Conservation (phyloP, 2,113 vertebrate species). For the Regulus satrapa region DNA sequence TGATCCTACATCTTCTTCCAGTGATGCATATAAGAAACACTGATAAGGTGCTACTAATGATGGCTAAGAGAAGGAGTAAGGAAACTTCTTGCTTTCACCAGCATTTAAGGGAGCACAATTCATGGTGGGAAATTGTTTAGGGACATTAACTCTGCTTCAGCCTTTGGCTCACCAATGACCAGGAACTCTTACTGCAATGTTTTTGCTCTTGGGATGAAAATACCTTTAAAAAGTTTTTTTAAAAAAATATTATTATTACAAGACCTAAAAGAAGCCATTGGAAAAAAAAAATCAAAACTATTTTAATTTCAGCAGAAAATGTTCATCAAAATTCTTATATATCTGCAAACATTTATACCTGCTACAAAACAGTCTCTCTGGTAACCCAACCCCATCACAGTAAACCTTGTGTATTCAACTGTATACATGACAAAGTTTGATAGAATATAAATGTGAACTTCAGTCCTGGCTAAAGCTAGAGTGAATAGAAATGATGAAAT, state of each 20-base stretch:
- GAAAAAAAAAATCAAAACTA: fast-evolving
- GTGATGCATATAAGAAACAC: background rate
- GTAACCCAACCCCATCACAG: background rate
- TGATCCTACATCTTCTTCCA: background rate
- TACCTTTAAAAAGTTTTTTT: background rate
- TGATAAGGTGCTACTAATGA: background rate
- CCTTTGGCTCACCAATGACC: background rate
- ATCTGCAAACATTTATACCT: background rate
- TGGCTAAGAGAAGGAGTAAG: background rate
- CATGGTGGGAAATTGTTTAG: background rate
- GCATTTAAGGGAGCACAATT: background rate
- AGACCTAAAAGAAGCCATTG: background rate
- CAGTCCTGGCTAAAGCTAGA: background rate
- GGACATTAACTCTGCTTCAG: background rate
- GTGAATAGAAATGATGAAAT: background rate
- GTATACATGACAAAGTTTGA: background rate
- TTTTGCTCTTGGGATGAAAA: background rate
- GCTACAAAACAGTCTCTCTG: background rate
- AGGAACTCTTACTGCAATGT: background rate
- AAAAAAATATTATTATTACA: background rate
- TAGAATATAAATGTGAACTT: background rate
- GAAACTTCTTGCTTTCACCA: background rate
- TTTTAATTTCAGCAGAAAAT: background rate
- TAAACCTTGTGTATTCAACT: background rate
- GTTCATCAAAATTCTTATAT: background rate